Conservation (phyloP, 2,113 vertebrate genomes). For the Nibea coibor region DNA sequence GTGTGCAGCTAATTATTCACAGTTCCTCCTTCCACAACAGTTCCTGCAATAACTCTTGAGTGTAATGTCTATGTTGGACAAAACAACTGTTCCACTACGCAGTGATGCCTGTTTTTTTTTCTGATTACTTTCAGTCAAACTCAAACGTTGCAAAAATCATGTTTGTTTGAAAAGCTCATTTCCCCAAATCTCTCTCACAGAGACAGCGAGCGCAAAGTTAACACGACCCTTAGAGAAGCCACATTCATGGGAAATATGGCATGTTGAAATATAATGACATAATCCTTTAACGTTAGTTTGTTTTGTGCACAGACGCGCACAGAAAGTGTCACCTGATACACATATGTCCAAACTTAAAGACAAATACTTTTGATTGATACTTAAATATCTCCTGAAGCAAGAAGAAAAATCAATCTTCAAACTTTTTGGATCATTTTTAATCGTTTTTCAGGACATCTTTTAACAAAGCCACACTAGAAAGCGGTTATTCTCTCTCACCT, state of each 20-base stretch:
- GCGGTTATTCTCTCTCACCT: too few relatives aligned
- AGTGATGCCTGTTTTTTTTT: neutral
- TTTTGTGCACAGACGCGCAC: neutral
- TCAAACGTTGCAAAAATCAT: neutral
- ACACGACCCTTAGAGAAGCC: neutral
- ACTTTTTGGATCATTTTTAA: too few relatives aligned
- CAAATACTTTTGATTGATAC: too few relatives aligned
- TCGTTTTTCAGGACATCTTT: too few relatives aligned
- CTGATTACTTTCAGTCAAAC: neutral
- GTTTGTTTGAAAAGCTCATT: neutral
- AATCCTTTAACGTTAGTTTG: neutral
- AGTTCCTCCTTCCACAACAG: too few relatives aligned
- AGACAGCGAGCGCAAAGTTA: too few relatives aligned
- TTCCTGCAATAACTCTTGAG: neutral
- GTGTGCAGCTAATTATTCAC: neutral
- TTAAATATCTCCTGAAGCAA: too few relatives aligned
- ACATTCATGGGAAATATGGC: neutral
- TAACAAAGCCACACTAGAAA: too few relatives aligned
- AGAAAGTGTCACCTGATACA: too few relatives aligned
- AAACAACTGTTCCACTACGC: neutral
- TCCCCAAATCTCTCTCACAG: neutral
- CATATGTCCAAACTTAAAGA: too few relatives aligned
- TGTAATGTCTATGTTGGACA: neutral
- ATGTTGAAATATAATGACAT: neutral
- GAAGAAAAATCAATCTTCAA: too few relatives aligned